Conservation (phyloP, 2,888 invertebrate species). For the Apamea anceps region DNA sequence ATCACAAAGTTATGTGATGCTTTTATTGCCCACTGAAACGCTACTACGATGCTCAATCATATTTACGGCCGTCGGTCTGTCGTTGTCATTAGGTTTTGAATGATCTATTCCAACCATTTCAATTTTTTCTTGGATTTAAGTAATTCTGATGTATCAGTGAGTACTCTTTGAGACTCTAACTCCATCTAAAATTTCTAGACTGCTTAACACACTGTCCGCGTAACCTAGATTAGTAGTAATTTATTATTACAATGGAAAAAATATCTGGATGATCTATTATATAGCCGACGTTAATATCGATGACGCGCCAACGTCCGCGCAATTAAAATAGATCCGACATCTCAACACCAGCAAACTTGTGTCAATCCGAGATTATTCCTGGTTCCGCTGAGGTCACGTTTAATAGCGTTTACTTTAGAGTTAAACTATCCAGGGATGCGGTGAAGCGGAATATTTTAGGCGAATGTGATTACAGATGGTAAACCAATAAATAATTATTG, state of each 20-base stretch:
- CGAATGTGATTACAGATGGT: constrained; percentile 7
- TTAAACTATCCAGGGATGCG: constrained; percentile 39
- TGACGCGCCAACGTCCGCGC: constrained; percentile 73
- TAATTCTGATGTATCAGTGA: not conserved
- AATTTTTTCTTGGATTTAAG: not conserved
- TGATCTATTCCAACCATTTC: not conserved
- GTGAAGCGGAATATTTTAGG: constrained; percentile 33
- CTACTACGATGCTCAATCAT: constrained; percentile 5
- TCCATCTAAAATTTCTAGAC: not conserved
- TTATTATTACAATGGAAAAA: constrained; percentile 36
- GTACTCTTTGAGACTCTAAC: not conserved
- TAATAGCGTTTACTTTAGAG: constrained; percentile 55
- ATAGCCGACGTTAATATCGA: constrained; percentile 68
- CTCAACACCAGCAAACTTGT: constrained; percentile 70
- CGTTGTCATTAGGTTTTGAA: constrained; percentile 4
- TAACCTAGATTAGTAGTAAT: constrained; percentile 22
- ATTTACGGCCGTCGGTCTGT: not conserved
- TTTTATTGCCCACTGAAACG: constrained; percentile 15
- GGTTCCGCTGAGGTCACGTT: constrained; percentile 71
- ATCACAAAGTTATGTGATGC: constrained; percentile 31
- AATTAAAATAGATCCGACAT: constrained; percentile 79
- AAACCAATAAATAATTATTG: not conserved
- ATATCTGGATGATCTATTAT: constrained; percentile 68
- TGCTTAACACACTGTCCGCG: not conserved
- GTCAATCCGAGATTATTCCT: constrained; percentile 76